Evolutionary conservation across 2,113 vertebrate species (phyloP).

Genomic region (Arenaria interpres): DNA sequence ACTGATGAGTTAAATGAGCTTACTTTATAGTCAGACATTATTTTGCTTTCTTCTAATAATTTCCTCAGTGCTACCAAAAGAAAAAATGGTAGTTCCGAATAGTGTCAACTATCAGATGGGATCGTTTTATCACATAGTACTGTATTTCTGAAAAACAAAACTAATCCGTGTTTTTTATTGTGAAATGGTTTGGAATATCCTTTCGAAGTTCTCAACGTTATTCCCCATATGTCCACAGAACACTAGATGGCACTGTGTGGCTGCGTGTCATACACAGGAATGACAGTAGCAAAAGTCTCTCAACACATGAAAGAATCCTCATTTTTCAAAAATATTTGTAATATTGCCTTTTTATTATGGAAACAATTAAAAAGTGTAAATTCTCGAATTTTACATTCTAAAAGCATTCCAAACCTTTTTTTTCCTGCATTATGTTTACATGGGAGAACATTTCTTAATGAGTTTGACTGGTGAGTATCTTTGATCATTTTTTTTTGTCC

Average conservation of each 20-base stretch:
- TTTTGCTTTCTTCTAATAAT: background rate
- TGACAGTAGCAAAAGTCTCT: background rate
- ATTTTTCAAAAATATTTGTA: conserved; percentile 51
- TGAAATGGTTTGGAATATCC: background rate
- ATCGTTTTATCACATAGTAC: background rate
- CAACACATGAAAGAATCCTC: background rate
- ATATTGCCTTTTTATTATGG: conserved; percentile 34
- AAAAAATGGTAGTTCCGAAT: background rate
- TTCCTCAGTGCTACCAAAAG: background rate
- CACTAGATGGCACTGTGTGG: conserved; percentile 65
- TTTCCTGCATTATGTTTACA: background rate
- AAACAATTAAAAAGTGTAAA: conserved; percentile 27
- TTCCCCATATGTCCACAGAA: background rate
- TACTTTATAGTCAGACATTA: background rate
- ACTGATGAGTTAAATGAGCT: background rate
- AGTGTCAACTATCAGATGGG: background rate
- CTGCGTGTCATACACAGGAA: background rate
- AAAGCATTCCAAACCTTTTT: background rate
- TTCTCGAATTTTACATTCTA: background rate
- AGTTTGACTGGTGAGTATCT: background rate
- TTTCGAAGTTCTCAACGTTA: background rate
- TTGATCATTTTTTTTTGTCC: background rate
- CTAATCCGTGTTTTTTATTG: background rate
- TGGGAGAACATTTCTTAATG: background rate
- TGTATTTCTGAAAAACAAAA: background rate